These are phyloP conservation scores for Eulemur coronatus DNA, from an alignment of 2,797 vertebrate species.

Conservation along the genomic window DNA sequence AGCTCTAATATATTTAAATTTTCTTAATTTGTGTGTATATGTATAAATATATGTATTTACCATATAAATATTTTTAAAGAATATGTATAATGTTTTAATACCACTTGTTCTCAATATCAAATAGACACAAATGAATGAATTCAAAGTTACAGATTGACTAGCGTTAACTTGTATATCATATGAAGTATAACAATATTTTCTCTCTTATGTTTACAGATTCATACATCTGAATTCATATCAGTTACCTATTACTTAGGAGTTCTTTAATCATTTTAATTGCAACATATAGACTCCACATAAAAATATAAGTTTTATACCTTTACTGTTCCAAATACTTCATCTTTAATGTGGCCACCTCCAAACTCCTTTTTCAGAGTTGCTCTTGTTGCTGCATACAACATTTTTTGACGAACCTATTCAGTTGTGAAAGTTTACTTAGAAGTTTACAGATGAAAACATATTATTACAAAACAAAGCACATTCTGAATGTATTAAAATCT, in stretches of 20 bases:
- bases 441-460: constrained; percentile 39
- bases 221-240: not conserved
- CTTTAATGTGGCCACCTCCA: constrained; percentile 97
- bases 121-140: not conserved
- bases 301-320: constrained; percentile 86
- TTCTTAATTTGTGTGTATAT: not conserved
- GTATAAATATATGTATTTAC: not conserved
- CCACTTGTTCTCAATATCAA: not conserved
- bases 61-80: not conserved
- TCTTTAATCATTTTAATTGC: not conserved
- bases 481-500: not conserved
- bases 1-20: not conserved
- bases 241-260: not conserved
- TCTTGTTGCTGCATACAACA: constrained; percentile 98
- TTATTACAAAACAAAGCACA: not conserved
- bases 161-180: not conserved
- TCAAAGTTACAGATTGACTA: not conserved
- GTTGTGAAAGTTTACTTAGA: constrained; percentile 50
- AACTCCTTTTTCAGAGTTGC: constrained; percentile 98
- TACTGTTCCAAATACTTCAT: constrained; percentile 94
- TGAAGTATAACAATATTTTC: not conserved
- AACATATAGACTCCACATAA: not conserved
- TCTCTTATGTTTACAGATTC: constrained; percentile 33
- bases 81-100: not conserved
- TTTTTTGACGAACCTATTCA: constrained; percentile 95